Evolutionary conservation across 2,888 invertebrate genomes (phyloP), one percentile per base, ranked within the genome.

Genomic region (Deroplatys truncata): DNA sequence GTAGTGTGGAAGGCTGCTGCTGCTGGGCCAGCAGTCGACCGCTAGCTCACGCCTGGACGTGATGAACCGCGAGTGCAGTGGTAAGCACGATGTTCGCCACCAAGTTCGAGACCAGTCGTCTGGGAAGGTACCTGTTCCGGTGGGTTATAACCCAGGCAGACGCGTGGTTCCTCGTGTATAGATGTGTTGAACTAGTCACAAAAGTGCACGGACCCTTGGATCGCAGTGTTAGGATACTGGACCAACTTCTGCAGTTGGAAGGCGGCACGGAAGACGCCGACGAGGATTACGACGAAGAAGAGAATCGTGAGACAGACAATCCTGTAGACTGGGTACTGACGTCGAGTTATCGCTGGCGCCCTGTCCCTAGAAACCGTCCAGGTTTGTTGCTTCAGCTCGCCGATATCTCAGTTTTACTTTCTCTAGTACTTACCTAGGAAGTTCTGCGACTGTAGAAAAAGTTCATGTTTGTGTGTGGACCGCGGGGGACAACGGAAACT

Each of bases 91-190:
- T 86, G 86, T 28, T 86, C 20, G 29, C 31, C 25, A 31, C 56
- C 28, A 86, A 82, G 56, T 16, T 16, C 29, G 25, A 16, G 15
- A 82, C 28, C 49, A 28, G 28, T 2, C 86, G 82, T 25, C 29
- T 86, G 56, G 86, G 82, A 10, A 86, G 86, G 86, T 86, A 86
- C 86, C 31, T 86, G 25, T 86, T 86, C 28, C 86, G 31, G 16
- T 86, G 86, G 86, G 82, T 82, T 2, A 20, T 82, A 25, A 82
- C 82, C 10, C 82, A 31, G 20, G 86, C 82, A 28, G 29, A 82
- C 1, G 29, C 31, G 20, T 86, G 86, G 82, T 86, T 86, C 31
- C 25, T 86, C 20, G 82, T 82, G 31, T 86, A 86, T 31, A 82
- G 25, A 20, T 86, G 86, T 72, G 86, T 86, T 25, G 86, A 86